Evolutionary conservation across 1,140 invertebrate species (phyloP).

Genomic region (Frieseomelitta varia): DNA sequence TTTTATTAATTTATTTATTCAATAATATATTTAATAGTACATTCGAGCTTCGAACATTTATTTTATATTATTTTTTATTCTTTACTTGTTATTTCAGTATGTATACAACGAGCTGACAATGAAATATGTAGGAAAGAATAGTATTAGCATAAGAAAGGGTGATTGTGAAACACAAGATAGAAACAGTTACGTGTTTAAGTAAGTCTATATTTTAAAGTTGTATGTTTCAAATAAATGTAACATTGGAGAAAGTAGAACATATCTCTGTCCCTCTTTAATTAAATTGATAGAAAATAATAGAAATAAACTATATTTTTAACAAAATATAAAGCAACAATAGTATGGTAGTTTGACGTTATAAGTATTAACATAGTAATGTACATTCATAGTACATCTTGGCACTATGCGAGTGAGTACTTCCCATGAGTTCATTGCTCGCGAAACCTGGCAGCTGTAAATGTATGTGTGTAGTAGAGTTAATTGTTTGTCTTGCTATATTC

Average conservation of each 20-base stretch:
- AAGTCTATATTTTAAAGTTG: not conserved
- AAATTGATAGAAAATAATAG: not conserved
- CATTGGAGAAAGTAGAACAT: not conserved
- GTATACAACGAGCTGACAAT: not conserved
- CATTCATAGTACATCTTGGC: slow-evolving; percentile 5
- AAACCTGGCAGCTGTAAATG: slow-evolving; percentile 28
- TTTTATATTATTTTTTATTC: not conserved
- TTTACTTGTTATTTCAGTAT: not conserved
- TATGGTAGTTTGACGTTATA: not conserved
- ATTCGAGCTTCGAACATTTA: not conserved
- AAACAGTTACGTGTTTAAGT: not conserved
- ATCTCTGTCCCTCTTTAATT: not conserved
- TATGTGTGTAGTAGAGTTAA: slow-evolving; percentile 31
- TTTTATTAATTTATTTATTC: not conserved
- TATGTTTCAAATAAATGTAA: not conserved
- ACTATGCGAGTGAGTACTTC: slow-evolving; percentile 14
- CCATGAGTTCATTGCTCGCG: slow-evolving; percentile 46
- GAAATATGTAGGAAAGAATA: not conserved
- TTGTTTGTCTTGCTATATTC: slow-evolving; percentile 31
- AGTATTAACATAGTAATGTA: not conserved
- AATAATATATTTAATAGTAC: not conserved
- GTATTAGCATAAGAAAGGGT: slow-evolving; percentile 26
- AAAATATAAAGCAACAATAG: not conserved
- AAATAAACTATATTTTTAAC: not conserved
- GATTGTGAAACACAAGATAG: not conserved